Base-by-base conservation (phyloP, 2,113 vertebrate species). In the Cyprinodon tularosa region DNA sequence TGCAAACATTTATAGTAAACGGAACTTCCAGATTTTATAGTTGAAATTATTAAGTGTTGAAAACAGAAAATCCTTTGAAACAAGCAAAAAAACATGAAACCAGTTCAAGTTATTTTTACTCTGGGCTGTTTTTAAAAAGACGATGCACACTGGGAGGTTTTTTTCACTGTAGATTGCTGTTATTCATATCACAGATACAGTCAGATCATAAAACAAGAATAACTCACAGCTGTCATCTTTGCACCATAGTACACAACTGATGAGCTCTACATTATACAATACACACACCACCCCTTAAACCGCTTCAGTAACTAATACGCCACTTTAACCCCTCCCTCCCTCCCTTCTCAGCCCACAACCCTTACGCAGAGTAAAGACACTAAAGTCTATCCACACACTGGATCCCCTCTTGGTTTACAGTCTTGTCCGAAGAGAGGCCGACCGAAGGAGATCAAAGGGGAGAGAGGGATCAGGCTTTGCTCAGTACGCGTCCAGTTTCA, bases 141-240 rank as follows among this genome's bases (percentile, higher is more conserved):
- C 76, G 85, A 91, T 4, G 76, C 77, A 91, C 80, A 88, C 72
- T 83, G 62, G 86, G 65, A 64, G 77, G 29, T 29, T 29, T 60
- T 50, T 74, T 89, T 84, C 87, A 91, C 91, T 92, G 91, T 92
- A 93, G 93, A 91, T 93, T 92, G 91, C 90, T 94, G 92, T 94
- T 93, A 94, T 93, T 95, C 92, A 93, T 92, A 90, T 93, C 91
- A 95, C 93, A 94, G 93, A 90, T 91, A 93, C 90, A 94, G 91
- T 94, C 93, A 93, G 88, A 79, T 94, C 92, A 94, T 95, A 92
- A 94, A 95, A 94, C 93, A 93, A 89, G 89, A 93, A 93, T 92
- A 89, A 94, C 88, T 93, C 90, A 91, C 74, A 83, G 86, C 83
- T 2, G 78, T 88, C 89, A 84, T 89, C 77, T 91, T 88, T 90